Conservation (phyloP, 1,140 invertebrate species). For the Diabrotica undecimpunctata region DNA sequence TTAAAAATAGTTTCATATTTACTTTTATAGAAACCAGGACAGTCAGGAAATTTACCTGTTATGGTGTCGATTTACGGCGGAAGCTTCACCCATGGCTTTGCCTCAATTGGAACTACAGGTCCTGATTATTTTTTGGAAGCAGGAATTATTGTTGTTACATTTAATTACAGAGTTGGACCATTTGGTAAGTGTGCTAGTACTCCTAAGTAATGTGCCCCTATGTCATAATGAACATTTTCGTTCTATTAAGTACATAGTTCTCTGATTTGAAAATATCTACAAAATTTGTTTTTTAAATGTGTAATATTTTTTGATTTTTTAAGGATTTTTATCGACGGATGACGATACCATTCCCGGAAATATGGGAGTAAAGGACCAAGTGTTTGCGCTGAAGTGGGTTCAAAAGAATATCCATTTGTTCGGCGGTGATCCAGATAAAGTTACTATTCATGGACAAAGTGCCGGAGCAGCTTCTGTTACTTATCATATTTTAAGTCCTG, state of each 20-base stretch:
- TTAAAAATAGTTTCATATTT: too few species aligned
- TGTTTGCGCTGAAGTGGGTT: constrained; percentile 5
- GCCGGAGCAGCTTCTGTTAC: not conserved
- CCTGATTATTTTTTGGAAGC: constrained; percentile 11
- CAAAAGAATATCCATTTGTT: constrained; percentile 5
- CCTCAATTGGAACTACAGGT: not conserved
- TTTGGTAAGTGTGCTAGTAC: constrained; percentile 2
- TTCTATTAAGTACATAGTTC: too few species aligned
- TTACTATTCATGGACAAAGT: constrained; percentile 8
- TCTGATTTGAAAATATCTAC: too few species aligned
- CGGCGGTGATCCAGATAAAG: not conserved
- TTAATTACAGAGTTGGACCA: constrained; percentile 18
- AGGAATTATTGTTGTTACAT: constrained; percentile 11
- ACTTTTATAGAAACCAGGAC: too few species aligned
- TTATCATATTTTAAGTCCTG: not conserved
- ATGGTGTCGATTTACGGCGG: constrained; percentile 14
- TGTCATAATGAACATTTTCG: too few species aligned
- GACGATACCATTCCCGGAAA: constrained; percentile 6
- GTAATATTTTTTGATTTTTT: not conserved
- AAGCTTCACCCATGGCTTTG: constrained; percentile 8
- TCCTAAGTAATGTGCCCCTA: not conserved
- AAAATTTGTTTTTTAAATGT: too few species aligned
- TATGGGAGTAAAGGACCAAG: constrained; percentile 5
- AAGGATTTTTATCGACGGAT: constrained; percentile 8
- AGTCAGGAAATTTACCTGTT: not conserved